Percentiles rank a stretch among this genome's conserved stretches.
Conservation (phyloP, 2,888 invertebrate genomes). For the Plebejus argus region DNA sequence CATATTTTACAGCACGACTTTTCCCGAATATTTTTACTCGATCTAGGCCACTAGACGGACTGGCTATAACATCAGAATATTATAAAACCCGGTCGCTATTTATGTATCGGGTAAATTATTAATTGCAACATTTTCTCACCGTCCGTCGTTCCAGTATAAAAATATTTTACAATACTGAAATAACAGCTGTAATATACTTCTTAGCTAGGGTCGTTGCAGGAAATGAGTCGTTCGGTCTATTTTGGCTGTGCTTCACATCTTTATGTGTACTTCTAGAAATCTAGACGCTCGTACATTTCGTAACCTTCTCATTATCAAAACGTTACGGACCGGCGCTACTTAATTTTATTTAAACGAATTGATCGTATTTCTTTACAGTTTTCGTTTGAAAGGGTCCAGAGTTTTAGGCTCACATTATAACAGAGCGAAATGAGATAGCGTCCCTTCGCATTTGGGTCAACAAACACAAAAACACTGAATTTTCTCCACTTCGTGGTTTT, state of each 20-base stretch:
- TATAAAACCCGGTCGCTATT: not conserved
- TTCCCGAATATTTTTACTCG: not conserved
- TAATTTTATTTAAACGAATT: constrained; percentile 17
- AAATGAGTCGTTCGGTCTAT: not conserved
- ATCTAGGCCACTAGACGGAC: constrained; percentile 18
- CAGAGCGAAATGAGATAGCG: constrained; percentile 41
- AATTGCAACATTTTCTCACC: not conserved
- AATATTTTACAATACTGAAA: not conserved
- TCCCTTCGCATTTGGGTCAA: constrained; percentile 41
- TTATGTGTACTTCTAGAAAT: not conserved
- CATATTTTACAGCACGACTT: not conserved
- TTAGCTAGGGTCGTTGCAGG: not conserved
- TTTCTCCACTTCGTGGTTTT: constrained; percentile 58
- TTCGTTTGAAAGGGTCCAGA: constrained; percentile 22
- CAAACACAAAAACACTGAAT: constrained; percentile 47
- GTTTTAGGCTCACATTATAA: constrained; percentile 37
- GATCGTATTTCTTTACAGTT: constrained; percentile 21
- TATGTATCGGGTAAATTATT: not conserved
- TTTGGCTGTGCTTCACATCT: not conserved
- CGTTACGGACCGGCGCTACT: not conserved
- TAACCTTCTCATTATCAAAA: not conserved
- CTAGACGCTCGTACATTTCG: not conserved
- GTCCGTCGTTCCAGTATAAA: not conserved
- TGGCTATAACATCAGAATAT: not conserved
- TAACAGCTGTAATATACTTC: not conserved